Base-by-base conservation (phyloP, 1,140 invertebrate genomes). In the Lepeophtheirus salmonis region DNA sequence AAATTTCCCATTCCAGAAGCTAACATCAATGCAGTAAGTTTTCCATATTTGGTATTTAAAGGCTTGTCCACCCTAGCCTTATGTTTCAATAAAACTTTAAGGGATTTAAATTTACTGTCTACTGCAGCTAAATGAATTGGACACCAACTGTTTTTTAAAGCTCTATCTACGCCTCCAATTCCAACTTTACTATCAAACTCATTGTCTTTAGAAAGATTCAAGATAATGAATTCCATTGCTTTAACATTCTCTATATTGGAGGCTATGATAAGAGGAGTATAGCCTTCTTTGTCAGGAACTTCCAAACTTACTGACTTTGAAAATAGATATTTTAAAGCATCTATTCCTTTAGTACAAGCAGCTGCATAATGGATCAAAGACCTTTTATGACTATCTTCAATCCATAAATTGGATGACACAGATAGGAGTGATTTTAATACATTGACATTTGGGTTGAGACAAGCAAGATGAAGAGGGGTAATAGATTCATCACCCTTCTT, bases 281-380 rank as follows among this genome's bases (percentile, higher is more conserved):
- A 69, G 23, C 74, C 74, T 52, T 70, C 65, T 51, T 64, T 72
- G 30, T 71, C 69, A 18, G 64, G 55, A 30, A 70, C 69, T 24
- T 63, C 58, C 26, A 62, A 48, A 10, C 56, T 60, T 10, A 64
- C 56, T 10, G 63, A 53, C 14, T 57, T 65, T 3, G 62, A 63
- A 65, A 68, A 68, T 59, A 68, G 61, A 1, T 76, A 60, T 0
- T 77, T 41, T 14, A 57, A 13, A 23, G 30, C 20, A 14, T 17
- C 55, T n/a, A 41, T 57, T 10, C 55, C 55, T 41, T 41, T 41
- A 1, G 16, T 12, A 67, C 74, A 77, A 3, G 69, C 74, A 22
- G 75, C 72, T 49, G 77, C 75, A 67, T 74, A 78, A 66, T 78
- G 77, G 23, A 77, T 70, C 0, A 70, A 71, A n/a, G 67, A 62